Percentiles rank a stretch among this genome's conserved stretches.
phyloP scores from a whole-genome alignment of 2,888 invertebrate genomes.

The Mythimna loreyi region DNA sequence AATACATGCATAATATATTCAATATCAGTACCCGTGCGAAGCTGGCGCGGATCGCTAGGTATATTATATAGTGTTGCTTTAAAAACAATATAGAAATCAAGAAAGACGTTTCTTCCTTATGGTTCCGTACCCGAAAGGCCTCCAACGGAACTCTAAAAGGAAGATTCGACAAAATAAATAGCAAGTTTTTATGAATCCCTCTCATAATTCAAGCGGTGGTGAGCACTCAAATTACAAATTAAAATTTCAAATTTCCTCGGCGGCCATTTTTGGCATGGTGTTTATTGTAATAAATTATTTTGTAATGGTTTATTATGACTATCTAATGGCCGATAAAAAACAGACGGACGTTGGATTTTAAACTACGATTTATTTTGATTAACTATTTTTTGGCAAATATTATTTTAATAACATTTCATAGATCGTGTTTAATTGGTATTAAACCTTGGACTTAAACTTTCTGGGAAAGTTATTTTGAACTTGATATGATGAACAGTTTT shows the following conservation, averaged over 20 bases:
- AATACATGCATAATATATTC: no score
- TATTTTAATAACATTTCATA: no score
- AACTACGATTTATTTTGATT: conserved; percentile 22
- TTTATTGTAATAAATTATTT: conserved; percentile 66
- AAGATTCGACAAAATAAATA: conserved; percentile 28
- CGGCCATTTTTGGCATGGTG: conserved; percentile 61
- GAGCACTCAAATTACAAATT: conserved; percentile 63
- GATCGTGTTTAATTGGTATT: no score
- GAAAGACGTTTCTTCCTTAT: no score
- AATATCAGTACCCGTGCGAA: no score
- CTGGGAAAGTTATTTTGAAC: no score
- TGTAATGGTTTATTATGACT: conserved; percentile 58
- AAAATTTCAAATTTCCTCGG: conserved; percentile 64
- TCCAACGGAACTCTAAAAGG: conserved; percentile 4
- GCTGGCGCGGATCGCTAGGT: no score
- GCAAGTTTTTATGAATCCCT: conserved; percentile 20
- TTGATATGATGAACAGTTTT: no score
- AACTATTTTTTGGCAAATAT: neutral
- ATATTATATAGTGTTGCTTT: no score
- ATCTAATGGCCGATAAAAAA: conserved; percentile 59
- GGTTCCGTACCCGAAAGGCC: no score
- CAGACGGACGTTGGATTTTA: conserved; percentile 37
- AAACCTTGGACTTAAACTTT: no score
- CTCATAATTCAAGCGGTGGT: conserved; percentile 47
- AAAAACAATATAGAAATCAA: no score